phyloP scores from a whole-genome alignment of 2,113 vertebrate species.

The Thunnus thynnus region DNA sequence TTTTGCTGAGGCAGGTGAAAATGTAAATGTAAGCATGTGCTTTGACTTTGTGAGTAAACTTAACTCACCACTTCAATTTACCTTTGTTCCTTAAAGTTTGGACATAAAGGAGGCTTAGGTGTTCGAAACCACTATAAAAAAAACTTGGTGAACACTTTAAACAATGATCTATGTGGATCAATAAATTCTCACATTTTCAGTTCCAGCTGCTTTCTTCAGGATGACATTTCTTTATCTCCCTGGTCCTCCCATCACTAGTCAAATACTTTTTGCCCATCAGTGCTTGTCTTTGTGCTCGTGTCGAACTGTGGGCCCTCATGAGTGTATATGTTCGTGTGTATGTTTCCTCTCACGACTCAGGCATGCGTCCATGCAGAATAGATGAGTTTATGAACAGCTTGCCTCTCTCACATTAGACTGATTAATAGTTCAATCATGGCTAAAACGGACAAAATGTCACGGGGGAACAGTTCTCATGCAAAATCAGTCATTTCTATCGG shows the following conservation, averaged over 20 bases:
- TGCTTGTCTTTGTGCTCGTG: slow-evolving; percentile 8
- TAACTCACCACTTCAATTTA: too few species aligned
- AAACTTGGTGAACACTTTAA: neutral
- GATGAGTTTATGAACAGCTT: slow-evolving; percentile 76
- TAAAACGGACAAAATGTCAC: slow-evolving; percentile 72
- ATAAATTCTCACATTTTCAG: neutral
- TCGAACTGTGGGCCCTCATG: slow-evolving; percentile 24
- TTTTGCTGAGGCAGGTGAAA: too few species aligned
- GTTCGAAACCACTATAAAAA: too few species aligned
- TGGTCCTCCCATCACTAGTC: neutral
- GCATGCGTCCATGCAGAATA: slow-evolving; percentile 68
- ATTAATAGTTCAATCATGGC: slow-evolving; percentile 77
- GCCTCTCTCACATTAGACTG: slow-evolving; percentile 71
- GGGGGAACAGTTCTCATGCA: slow-evolving; percentile 70
- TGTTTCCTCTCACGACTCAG: slow-evolving; percentile 56
- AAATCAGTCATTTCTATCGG: slow-evolving; percentile 58
- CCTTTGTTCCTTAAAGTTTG: neutral
- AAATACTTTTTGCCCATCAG: slow-evolving; percentile 9
- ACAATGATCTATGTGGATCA: neutral
- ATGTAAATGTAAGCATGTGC: too few species aligned
- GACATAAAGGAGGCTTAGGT: neutral
- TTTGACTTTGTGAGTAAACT: too few species aligned
- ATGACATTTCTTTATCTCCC: neutral
- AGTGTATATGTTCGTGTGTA: slow-evolving; percentile 46
- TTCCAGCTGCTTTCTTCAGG: neutral